Evolutionary conservation across 2,888 invertebrate genomes (phyloP).

Genomic region (Deilephila elpenor): DNA sequence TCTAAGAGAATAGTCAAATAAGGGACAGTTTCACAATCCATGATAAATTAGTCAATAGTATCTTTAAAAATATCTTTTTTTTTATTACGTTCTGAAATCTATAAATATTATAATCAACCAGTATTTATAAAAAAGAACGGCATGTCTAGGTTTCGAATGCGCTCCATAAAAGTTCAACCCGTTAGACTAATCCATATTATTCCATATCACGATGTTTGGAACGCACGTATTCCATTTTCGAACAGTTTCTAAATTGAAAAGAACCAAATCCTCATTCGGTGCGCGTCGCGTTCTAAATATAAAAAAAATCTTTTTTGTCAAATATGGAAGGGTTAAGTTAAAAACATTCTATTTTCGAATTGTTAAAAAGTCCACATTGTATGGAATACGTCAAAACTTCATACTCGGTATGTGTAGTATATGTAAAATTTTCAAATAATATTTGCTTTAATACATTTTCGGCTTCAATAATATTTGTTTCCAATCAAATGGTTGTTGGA

Average conservation of each 20-base stretch:
- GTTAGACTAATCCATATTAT: constrained; percentile 70
- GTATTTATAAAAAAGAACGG: background rate
- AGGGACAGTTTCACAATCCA: no score
- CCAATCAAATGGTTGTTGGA: no score
- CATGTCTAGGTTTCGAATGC: background rate
- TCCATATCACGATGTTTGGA: constrained; percentile 55
- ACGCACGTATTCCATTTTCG: constrained; percentile 69
- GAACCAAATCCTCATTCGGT: constrained; percentile 78
- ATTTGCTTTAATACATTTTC: background rate
- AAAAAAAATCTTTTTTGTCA: constrained; percentile 81
- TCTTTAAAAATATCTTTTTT: background rate
- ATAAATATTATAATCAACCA: background rate
- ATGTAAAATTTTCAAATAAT: constrained; percentile 33
- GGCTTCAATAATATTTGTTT: no score
- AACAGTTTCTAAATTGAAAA: constrained; percentile 79
- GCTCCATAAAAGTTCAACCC: constrained; percentile 41
- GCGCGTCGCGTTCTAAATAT: constrained; percentile 81
- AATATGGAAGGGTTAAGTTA: constrained; percentile 85
- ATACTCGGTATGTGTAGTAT: constrained; percentile 64
- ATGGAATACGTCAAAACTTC: constrained; percentile 84
- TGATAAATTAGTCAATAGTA: no score
- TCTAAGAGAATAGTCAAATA: no score
- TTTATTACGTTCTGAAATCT: background rate
- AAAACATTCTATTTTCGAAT: constrained; percentile 84
- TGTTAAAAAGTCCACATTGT: constrained; percentile 84